A percentile compares a stretch with the other conserved stretches of the same genome.
Evolutionary conservation across 2,113 vertebrate genomes (phyloP).

Genomic region (Indri indri): DNA sequence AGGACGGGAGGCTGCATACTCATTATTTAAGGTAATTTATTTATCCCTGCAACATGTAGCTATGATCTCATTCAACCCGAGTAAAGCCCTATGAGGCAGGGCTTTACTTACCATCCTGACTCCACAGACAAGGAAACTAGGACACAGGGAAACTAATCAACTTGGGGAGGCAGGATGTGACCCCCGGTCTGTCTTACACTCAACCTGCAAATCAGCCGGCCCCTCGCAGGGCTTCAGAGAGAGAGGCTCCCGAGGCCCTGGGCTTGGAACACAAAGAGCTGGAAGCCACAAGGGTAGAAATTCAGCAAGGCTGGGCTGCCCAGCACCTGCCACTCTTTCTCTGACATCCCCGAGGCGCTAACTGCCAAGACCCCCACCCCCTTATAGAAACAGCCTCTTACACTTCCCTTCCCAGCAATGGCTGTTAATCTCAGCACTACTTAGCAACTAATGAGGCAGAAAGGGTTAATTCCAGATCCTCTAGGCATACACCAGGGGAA

Average conservation of each 20-base stretch:
- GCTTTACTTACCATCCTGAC: neutral
- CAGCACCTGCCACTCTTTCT: neutral
- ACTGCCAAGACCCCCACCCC: neutral
- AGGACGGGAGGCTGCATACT: neutral
- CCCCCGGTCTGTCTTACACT: neutral
- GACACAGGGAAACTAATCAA: neutral
- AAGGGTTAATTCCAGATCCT: slow-evolving; percentile 59
- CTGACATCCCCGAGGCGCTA: neutral
- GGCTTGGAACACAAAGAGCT: neutral
- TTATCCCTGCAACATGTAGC: neutral
- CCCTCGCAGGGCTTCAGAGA: neutral
- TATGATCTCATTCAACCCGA: neutral
- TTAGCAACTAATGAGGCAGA: slow-evolving; percentile 49
- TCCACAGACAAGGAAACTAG: neutral
- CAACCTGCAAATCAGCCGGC: neutral
- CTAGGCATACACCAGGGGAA: neutral
- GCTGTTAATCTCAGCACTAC: neutral
- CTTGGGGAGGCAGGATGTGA: neutral
- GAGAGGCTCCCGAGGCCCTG: neutral
- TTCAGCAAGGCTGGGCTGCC: neutral
- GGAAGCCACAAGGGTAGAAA: neutral
- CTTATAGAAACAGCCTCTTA: neutral
- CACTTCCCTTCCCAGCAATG: neutral
- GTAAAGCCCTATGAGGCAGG: neutral
- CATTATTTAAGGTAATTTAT: neutral